Percentiles rank a stretch among this genome's conserved stretches.
Conservation (phyloP, 2,888 invertebrate genomes). For the Conops quadrifasciatus region DNA sequence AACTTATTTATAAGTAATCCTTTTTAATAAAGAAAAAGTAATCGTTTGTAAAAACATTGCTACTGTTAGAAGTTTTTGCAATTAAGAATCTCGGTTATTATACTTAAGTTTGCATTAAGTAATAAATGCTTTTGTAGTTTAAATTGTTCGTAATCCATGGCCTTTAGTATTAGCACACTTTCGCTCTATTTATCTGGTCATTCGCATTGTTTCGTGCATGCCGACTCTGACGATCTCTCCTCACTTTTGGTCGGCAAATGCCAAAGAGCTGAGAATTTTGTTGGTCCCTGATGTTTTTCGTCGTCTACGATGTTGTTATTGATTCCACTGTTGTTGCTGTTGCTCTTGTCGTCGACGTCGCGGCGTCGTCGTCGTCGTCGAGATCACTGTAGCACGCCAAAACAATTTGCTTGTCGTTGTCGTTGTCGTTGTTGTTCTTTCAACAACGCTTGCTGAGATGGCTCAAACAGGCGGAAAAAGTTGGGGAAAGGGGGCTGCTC, state of each 20-base stretch:
- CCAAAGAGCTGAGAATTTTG: slow-evolving; percentile 13
- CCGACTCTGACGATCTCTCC: background rate
- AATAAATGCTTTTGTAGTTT: no score
- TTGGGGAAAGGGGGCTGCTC: background rate
- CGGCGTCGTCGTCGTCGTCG: background rate
- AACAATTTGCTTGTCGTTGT: slow-evolving; percentile 3
- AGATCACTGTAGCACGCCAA: background rate
- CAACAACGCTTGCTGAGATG: background rate
- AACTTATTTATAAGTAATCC: no score
- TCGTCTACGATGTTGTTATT: slow-evolving; percentile 5
- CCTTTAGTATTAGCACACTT: no score
- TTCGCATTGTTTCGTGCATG: no score
- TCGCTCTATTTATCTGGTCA: no score
- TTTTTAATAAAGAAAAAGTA: no score
- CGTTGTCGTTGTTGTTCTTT: slow-evolving; percentile 10
- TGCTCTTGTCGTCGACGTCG: background rate
- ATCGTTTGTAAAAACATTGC: no score
- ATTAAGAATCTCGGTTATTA: no score
- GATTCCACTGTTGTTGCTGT: slow-evolving; percentile 5
- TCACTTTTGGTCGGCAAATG: background rate
- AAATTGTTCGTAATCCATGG: no score
- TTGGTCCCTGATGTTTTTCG: slow-evolving; percentile 22
- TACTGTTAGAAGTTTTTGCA: no score
- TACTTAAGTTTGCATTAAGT: no score
- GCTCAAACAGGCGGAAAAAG: background rate